Base-by-base conservation (phyloP, 2,797 vertebrate species). In the Menidia menidia region DNA sequence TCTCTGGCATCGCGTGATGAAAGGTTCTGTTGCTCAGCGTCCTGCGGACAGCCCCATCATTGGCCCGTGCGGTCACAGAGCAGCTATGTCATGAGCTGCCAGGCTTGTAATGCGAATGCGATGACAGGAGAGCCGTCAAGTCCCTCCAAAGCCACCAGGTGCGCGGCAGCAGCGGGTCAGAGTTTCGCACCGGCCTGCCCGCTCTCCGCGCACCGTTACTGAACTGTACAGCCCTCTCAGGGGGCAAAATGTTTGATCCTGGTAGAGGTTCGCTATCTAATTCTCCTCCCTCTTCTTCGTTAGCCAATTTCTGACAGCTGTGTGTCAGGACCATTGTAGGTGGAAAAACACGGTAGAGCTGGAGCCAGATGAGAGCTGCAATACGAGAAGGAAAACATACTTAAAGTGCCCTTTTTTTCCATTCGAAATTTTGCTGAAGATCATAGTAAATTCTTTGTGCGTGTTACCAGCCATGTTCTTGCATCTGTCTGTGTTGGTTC, bases 31-130 rank as follows among this genome's bases (percentile, higher is more conserved):
- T 67, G 81, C 75, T 75, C 81, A 19, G n/a, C 66, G 64, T 72
- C 60, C 78, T 3, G 42, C 64, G 65, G 71, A 75, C 78, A 53
- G 35, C 56, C 68, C 74, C 30, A 2, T 53, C 79, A 41, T 52
- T 62, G 50, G 66, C 67, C 64, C 1, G 71, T 53, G 75, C 84
- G 43, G 68, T 87, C 84, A 69, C 81, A 59, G 71, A 69, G 73
- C 62, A 35, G 66, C 70, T 12, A 15, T 69, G 85, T 79, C 78
- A 75, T 66, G 57, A 73, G 81, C 79, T 81, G 79, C 82, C 85
- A 63, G 73, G 63, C 60, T 67, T 33, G 67, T 91, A 91, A 93
- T 92, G 82, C 6, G 75, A 83, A 89, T n/a, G 80, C 61, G 91
- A 76, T 92, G 93, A 93, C 90, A 93, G 87, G 64, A 18, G 71